Conservation (phyloP, 2,113 vertebrate genomes). For the Parus major region DNA sequence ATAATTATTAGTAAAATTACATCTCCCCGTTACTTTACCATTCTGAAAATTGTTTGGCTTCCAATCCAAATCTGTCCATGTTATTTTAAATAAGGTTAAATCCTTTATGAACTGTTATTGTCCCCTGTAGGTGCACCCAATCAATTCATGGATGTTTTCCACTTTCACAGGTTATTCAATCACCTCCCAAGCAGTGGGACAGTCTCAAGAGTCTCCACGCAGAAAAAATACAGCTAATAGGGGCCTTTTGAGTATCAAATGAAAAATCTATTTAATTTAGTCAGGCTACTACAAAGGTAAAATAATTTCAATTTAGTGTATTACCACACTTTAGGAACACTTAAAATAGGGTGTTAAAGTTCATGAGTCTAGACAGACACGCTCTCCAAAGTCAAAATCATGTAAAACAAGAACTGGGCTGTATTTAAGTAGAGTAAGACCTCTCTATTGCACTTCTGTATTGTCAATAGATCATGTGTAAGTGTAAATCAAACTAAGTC, state of each 20-base stretch:
- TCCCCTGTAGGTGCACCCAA: not conserved
- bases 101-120: accelerated
- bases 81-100: not conserved
- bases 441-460: not conserved
- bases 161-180: not conserved
- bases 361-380: not conserved
- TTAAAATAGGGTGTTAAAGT: not conserved
- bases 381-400: not conserved
- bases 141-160: not conserved
- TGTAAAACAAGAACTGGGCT: not conserved
- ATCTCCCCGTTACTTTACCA: not conserved
- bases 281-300: not conserved
- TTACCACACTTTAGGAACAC: not conserved
- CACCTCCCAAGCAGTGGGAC: not conserved
- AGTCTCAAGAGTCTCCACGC: not conserved
- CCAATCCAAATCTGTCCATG: not conserved
- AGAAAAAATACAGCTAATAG: not conserved
- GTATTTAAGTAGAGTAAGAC: not conserved
- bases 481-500: not conserved
- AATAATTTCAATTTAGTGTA: not conserved
- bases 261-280: not conserved
- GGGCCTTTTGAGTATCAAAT: not conserved
- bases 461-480: not conserved
- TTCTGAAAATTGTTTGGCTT: not conserved
- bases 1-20: not conserved